Base-by-base conservation (phyloP, 2,888 invertebrate species). In the Mongoloraphidia duomilia region DNA sequence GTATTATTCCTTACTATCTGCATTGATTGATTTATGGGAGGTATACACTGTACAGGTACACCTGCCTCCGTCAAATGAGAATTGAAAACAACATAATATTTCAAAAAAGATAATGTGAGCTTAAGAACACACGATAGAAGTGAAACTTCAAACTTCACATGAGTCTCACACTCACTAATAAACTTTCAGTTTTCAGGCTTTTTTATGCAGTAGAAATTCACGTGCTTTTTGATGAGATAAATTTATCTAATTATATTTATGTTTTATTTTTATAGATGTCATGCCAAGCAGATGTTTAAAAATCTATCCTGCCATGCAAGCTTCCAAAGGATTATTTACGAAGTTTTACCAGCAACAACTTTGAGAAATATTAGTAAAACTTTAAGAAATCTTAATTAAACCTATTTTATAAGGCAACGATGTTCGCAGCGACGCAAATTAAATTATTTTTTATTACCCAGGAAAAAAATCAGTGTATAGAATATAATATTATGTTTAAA, bases 291-390 rank as follows among this genome's bases (percentile, higher is more conserved):
- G 48, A 77, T 93, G 55, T 83, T 93, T 59, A 74, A 80, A 14
- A 70, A 77, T 46, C 69, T 94, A 41, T 77, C 83, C 47, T 73
- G 76, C 17, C 86, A 91, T 65, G 73, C 74, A 8, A 80, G 81
- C 47, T 93, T 93, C 65, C 79, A 82, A 47, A 79, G 78, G 54
- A 72, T 84, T 59, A 68, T 95, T 41, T 72, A 80, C 53, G 92
- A 91, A 56, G 80, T 89, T 9, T 83, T 93, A 61, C 82, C 87
- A 38, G 75, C 82, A 11, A 79, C 81, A 56, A 81, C 84, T 8
- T 77, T 89, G 59, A 77, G 89, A 54, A 85, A 88, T 60, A 84
- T 94, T 50, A 83, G 86, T 59, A 93, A 93, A 64, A 81, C 83
- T 49, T 69, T 94, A 44, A 76, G 75, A 53, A 73, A 74, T 55